Percentiles rank a stretch among this genome's conserved stretches.
These are phyloP conservation scores for Caenorhabditis uteleia DNA, from an alignment of 2,888 invertebrate genomes.

Conservation along the genomic window DNA sequence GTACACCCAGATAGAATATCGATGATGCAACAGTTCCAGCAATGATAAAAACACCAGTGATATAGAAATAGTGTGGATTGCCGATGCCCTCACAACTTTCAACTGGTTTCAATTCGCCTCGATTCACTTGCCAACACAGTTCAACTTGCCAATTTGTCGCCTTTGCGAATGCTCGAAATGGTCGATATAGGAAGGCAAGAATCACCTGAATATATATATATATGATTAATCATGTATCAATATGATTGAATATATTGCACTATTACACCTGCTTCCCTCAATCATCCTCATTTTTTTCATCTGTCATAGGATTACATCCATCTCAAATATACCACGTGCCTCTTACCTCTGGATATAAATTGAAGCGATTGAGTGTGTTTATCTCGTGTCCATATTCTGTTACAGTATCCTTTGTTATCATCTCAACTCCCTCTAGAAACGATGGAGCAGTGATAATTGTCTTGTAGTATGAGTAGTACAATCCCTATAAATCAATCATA, in stretches of 20 bases:
- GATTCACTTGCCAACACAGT: conserved; percentile 75
- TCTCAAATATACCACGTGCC: no score
- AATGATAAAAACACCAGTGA: conserved; percentile 80
- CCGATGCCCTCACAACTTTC: conserved; percentile 81
- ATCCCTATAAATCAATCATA: conserved; percentile 74
- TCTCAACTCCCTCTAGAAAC: conserved; percentile 76
- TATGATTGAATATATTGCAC: no score
- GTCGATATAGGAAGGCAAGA: conserved; percentile 74
- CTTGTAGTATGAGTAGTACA: conserved; percentile 88
- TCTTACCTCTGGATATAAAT: conserved; percentile 83
- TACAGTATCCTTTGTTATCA: conserved; percentile 77
- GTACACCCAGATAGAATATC: conserved; percentile 76
- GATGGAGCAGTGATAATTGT: conserved; percentile 78
- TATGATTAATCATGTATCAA: no score
- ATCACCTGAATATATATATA: conserved; percentile 71
- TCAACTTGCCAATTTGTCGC: conserved; percentile 70
- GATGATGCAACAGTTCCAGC: conserved; percentile 79
- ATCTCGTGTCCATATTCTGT: conserved; percentile 84
- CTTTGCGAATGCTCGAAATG: conserved; percentile 71
- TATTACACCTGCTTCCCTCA: no score
- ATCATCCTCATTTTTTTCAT: background rate
- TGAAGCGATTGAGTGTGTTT: conserved; percentile 83
- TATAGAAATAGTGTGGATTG: conserved; percentile 83
- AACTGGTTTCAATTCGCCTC: conserved; percentile 77
- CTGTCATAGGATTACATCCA: no score